Conservation (phyloP, 1,140 invertebrate species). For the Eufriesea mexicana region DNA sequence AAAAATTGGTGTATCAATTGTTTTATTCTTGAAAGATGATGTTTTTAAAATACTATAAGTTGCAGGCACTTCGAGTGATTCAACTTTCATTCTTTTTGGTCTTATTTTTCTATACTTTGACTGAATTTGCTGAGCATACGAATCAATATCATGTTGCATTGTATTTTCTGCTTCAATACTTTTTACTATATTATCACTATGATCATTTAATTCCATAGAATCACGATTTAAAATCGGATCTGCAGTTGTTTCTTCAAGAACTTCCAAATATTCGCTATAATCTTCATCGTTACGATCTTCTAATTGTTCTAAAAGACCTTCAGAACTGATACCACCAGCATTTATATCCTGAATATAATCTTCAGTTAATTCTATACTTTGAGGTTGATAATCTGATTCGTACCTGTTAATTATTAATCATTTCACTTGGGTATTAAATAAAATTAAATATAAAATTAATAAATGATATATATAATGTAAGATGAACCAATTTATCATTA, state of each 20-base stretch:
- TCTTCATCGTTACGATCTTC: conserved; percentile 78
- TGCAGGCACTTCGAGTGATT: background rate
- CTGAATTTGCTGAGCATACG: conserved; percentile 73
- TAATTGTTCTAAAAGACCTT: conserved; percentile 77
- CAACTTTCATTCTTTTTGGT: conserved; percentile 67
- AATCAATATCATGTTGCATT: conserved; percentile 60
- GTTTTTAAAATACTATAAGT: conserved; percentile 42
- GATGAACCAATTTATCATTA: background rate
- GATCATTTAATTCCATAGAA: conserved; percentile 49
- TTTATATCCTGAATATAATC: conserved; percentile 79
- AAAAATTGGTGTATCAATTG: conserved; percentile 28
- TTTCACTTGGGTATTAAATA: background rate
- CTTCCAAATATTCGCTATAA: conserved; percentile 78
- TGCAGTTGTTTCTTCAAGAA: conserved; percentile 70
- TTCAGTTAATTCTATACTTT: conserved; percentile 75
- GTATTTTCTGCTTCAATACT: conserved; percentile 4
- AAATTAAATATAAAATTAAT: background rate
- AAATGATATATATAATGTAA: background rate
- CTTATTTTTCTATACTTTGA: conserved; percentile 77
- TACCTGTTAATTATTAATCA: conserved; percentile 61
- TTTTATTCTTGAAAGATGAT: conserved; percentile 11
- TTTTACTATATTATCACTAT: conserved; percentile 14
- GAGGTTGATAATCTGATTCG: conserved; percentile 74
- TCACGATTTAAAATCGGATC: conserved; percentile 62
- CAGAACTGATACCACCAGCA: conserved; percentile 67